Evolutionary conservation across 2,113 vertebrate genomes (phyloP).

Genomic region (Parotia lawesii): DNA sequence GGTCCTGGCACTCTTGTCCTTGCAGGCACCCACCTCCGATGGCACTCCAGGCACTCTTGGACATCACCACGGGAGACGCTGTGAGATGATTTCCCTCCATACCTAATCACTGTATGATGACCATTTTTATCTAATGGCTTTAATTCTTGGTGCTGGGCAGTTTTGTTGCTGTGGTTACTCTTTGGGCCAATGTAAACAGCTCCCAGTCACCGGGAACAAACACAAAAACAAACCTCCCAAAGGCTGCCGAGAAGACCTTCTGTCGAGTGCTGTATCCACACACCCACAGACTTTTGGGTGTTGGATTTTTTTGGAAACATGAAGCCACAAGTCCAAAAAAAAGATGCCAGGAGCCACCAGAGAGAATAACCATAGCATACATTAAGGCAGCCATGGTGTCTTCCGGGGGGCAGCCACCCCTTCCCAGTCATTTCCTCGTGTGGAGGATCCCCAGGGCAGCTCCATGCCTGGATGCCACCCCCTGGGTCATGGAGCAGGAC

Average conservation of each 20-base stretch:
- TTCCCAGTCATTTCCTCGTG: not conserved
- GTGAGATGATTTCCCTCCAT: not conserved
- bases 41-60: not conserved
- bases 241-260: not conserved
- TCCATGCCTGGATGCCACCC: not conserved
- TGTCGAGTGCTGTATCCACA: not conserved
- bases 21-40: accelerated
- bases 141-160: slow-evolving; percentile 27
- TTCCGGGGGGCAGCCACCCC: not conserved
- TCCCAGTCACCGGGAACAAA: not conserved
- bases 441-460: not conserved
- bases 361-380: not conserved
- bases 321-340: not conserved
- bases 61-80: not conserved
- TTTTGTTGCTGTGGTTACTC: slow-evolving; percentile 57
- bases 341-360: not conserved
- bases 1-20: not conserved
- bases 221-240: slow-evolving; percentile 12
- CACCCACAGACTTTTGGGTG: not conserved
- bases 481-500: not conserved
- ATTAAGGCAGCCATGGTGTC: accelerated
- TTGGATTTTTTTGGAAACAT: not conserved
- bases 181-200: slow-evolving; percentile 19
- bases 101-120: not conserved
- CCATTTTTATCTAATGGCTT: slow-evolving; percentile 48